Conservation (phyloP, 2,797 vertebrate species). For the Mallotus villosus region DNA sequence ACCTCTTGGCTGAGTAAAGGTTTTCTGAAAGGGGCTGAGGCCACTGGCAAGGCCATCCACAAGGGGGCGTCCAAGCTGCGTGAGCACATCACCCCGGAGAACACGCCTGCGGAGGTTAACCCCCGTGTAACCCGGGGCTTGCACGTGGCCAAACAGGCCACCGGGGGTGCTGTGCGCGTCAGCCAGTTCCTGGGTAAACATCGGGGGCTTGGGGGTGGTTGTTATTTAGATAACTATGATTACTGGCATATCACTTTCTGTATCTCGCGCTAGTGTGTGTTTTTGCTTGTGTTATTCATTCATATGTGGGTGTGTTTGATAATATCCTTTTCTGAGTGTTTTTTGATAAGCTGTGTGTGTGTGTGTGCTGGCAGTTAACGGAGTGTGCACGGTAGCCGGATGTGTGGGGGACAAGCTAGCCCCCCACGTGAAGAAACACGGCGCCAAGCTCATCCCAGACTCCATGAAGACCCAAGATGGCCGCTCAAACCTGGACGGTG, state of each 20-base stretch:
- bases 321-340: background rate
- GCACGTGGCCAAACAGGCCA: conserved; percentile 83
- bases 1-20: conserved; percentile 86
- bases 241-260: background rate
- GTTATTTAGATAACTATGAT: background rate
- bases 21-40: conserved; percentile 87
- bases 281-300: background rate
- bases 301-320: background rate
- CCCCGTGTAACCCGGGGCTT: conserved; percentile 83
- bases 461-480: conserved; percentile 87
- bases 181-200: conserved; percentile 89
- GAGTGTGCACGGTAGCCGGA: conserved; percentile 84
- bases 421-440: conserved; percentile 92
- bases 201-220: background rate
- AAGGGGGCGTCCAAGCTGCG: conserved; percentile 88
- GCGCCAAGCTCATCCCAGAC: conserved; percentile 90
- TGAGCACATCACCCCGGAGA: conserved; percentile 89
- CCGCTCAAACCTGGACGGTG: conserved; percentile 83
- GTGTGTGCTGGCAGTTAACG: conserved; percentile 77
- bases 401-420: conserved; percentile 87
- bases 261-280: background rate
- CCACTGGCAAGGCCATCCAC: conserved; percentile 89
- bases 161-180: conserved; percentile 88
- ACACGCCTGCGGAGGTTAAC: conserved; percentile 88
- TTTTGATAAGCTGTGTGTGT: background rate